phyloP scores from a whole-genome alignment of 1,140 invertebrate genomes.

The Oryctes rhinoceros region DNA sequence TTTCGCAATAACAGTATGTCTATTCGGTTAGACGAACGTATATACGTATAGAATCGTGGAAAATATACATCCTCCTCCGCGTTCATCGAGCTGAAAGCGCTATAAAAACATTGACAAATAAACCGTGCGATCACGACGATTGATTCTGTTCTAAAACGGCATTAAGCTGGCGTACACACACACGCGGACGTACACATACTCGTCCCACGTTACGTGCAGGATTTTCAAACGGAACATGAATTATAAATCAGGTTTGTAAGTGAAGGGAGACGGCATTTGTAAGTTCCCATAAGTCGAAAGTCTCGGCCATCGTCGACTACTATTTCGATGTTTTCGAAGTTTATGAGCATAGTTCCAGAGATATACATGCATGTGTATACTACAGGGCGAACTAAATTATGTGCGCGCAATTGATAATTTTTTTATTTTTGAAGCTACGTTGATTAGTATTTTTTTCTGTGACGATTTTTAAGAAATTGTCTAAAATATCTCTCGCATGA shows the following conservation, averaged over 20 bases:
- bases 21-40: too few species aligned
- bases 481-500: too few species aligned
- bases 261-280: neutral
- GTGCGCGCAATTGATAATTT: too few species aligned
- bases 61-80: neutral
- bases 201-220: slow-evolving; percentile 10
- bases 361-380: too few species aligned
- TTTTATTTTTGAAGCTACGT: too few species aligned
- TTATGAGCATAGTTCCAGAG: too few species aligned
- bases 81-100: neutral
- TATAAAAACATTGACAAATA: slow-evolving; percentile 6
- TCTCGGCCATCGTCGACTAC: neutral
- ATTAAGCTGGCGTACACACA: neutral
- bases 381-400: too few species aligned
- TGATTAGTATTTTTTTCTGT: too few species aligned
- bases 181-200: neutral
- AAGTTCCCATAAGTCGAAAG: neutral
- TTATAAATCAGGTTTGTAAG: slow-evolving; percentile 11
- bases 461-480: too few species aligned
- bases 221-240: slow-evolving; percentile 5
- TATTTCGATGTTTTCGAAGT: neutral
- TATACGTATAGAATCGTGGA: neutral
- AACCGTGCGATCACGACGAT: neutral
- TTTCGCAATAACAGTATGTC: neutral
- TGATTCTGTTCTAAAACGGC: neutral